phyloP scores from a whole-genome alignment of 2,797 vertebrate species.

The Cyprinella venusta region DNA sequence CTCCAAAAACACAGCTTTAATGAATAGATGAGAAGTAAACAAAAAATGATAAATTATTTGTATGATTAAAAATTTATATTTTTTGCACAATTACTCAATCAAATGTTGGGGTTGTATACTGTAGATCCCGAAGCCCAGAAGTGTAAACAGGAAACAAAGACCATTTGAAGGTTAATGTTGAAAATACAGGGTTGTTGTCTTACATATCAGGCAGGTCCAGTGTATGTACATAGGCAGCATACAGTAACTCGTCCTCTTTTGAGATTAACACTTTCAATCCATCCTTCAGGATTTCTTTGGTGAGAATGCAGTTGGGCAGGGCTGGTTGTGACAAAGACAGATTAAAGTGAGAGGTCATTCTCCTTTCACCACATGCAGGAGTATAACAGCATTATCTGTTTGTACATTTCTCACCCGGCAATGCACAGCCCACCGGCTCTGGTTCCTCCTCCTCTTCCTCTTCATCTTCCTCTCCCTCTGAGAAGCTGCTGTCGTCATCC shows the following conservation, averaged over 20 bases:
- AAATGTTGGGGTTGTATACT: no score
- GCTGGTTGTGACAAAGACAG: constrained; percentile 61
- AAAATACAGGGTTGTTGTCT: constrained; percentile 62
- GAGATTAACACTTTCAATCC: constrained; percentile 94
- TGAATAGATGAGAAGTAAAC: no score
- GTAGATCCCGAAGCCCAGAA: no score
- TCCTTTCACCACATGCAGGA: constrained; percentile 7
- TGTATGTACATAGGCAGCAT: constrained; percentile 90
- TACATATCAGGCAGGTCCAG: constrained; percentile 96
- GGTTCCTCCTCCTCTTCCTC: constrained; percentile 62
- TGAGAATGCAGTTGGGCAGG: constrained; percentile 88
- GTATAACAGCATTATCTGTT: not conserved
- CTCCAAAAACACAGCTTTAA: no score
- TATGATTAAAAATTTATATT: no score
- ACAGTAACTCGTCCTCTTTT: constrained; percentile 94
- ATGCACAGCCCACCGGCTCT: constrained; percentile 56
- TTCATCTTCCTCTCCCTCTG: constrained; percentile 84
- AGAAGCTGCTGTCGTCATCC: constrained; percentile 92
- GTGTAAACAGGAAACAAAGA: no score
- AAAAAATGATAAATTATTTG: no score
- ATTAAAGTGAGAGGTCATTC: constrained; percentile 32
- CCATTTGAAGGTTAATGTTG: no score
- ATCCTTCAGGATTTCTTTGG: constrained; percentile 90
- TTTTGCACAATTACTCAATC: no score
- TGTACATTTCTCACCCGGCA: constrained; percentile 67